Conservation (phyloP, 2,888 invertebrate species). For the Dryococelus australis region DNA sequence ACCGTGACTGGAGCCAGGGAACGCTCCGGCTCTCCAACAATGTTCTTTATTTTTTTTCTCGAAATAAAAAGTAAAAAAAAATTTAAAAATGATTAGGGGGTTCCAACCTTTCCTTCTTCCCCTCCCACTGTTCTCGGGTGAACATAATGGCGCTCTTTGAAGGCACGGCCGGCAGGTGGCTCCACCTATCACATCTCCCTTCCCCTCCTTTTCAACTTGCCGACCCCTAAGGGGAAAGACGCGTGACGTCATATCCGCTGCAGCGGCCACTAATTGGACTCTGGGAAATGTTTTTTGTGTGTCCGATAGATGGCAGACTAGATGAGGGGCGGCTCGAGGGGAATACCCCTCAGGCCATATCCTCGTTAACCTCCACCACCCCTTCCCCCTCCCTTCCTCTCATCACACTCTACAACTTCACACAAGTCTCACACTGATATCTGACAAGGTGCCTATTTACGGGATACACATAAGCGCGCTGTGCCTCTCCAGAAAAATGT, state of each 20-base stretch:
- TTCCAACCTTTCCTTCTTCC: neutral
- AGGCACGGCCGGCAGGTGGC: conserved; percentile 8
- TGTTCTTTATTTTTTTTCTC: neutral
- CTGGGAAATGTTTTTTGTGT: neutral
- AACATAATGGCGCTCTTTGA: neutral
- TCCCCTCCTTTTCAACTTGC: neutral
- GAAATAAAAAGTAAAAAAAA: neutral
- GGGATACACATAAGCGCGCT: conserved; percentile 6
- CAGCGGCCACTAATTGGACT: conserved; percentile 16
- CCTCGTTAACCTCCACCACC: neutral
- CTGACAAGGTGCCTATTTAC: conserved; percentile 16
- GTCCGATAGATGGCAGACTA: neutral
- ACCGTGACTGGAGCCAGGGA: neutral
- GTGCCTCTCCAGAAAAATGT: neutral
- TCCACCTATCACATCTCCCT: neutral
- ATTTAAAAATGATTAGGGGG: neutral
- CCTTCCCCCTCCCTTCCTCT: neutral
- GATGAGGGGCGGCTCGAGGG: neutral
- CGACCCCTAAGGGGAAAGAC: neutral
- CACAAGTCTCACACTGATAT: neutral
- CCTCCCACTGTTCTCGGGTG: neutral
- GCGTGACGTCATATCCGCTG: conserved; percentile 10
- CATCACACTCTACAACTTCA: neutral
- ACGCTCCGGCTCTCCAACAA: neutral
- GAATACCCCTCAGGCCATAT: neutral